Evolutionary conservation across 2,888 invertebrate genomes (phyloP).

Genomic region (Pyrgus malvae): DNA sequence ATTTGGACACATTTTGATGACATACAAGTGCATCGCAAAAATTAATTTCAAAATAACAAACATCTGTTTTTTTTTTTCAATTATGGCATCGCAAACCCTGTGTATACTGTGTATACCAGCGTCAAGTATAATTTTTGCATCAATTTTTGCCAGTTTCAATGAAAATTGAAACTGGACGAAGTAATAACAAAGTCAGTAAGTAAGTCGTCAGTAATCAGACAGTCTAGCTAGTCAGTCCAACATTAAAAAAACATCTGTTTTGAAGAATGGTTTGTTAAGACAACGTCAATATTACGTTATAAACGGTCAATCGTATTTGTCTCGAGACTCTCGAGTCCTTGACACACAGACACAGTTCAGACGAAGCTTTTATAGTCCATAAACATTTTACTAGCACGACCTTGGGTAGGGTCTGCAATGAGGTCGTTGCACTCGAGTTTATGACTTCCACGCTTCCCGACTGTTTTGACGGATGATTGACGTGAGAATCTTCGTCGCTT

Average conservation of each 20-base stretch:
- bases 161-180: too few relatives aligned
- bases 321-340: constrained; percentile 77
- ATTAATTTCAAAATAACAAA: too few relatives aligned
- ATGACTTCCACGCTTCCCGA: constrained; percentile 53
- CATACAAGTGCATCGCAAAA: too few relatives aligned
- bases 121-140: too few relatives aligned
- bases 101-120: too few relatives aligned
- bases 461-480: constrained; percentile 42
- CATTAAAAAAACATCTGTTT: not conserved
- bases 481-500: constrained; percentile 20
- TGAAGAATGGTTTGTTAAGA: not conserved
- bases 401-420: constrained; percentile 78
- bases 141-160: too few relatives aligned
- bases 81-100: too few relatives aligned
- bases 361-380: constrained; percentile 78
- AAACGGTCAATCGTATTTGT: constrained; percentile 67
- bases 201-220: too few relatives aligned
- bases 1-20: too few relatives aligned
- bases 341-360: constrained; percentile 78
- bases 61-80: too few relatives aligned
- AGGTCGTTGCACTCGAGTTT: constrained; percentile 75
- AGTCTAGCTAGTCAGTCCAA: too few relatives aligned
- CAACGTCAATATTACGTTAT: constrained; percentile 17
- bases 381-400: constrained; percentile 81
- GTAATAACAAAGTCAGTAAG: too few relatives aligned